Base-by-base conservation (phyloP, 1,140 invertebrate genomes). In the Eufriesea mexicana region DNA sequence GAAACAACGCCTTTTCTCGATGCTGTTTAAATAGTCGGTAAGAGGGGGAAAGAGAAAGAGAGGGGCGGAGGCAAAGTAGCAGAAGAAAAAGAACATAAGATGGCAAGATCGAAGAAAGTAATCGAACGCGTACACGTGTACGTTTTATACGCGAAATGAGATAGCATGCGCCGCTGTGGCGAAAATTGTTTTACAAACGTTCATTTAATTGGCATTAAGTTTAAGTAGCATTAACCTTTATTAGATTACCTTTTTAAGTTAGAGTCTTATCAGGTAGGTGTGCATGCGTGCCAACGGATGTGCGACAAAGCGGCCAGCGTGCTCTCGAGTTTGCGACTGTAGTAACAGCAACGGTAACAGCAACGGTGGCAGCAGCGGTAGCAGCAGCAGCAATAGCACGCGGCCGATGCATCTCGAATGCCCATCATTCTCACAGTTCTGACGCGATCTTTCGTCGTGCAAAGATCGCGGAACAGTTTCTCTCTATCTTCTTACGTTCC, bases 351-450 rank as follows among this genome's bases (percentile, higher is more conserved):
- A 28, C 51, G 51, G 54, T 23, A 42, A 62, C 59, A 14, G 25
- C 25, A 64, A 62, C 51, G 25, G 35, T 42, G 51, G 42, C n/a
- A 70, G 42, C 67, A 70, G 28, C 59, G 20, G 62, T 25, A 66
- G 70, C 47, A 59, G 55, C 49, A 71, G n/a, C 25, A 71, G 54
- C 68, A 51, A 54, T 51, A 71, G 54, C 35, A 57, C 55, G 71
- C 72, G 73, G 55, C 79, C 74, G 71, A 77, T 79, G 59, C 67
- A 45, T 61, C 80, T 71, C 82, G 74, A 89, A 89, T 89, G 86
- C 86, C 86, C 84, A 88, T 86, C 79, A 81, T 86, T 74, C 84
- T 77, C 51, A 59, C 73, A 67, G 75, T 79, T 55, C 64, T 42
- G 16, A 45, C 47, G 57, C 47, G 45, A 66, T 86, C 57, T 28